Percentiles rank a stretch among this genome's conserved stretches.
Conservation (phyloP, 2,888 invertebrate species). For the Caenorhabditis zanzibari region DNA sequence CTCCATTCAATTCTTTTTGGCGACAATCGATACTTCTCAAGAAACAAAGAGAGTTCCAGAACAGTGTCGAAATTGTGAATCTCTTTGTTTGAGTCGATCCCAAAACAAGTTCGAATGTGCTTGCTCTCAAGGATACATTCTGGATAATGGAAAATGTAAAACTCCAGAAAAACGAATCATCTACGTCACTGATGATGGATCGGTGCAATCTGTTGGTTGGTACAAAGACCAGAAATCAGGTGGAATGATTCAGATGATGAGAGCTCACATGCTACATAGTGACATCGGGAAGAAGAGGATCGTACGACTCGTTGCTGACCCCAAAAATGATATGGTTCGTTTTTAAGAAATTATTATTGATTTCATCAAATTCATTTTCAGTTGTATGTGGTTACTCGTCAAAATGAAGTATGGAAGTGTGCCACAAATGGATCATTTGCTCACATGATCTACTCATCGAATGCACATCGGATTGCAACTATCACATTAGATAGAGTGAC, state of each 20-base stretch:
- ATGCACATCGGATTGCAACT: slow-evolving; percentile 53
- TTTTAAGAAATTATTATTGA: neutral
- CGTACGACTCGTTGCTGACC: slow-evolving; percentile 51
- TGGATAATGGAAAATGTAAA: slow-evolving; percentile 36
- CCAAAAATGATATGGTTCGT: slow-evolving; percentile 52
- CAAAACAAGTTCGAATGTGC: slow-evolving; percentile 18
- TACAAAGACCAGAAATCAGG: slow-evolving; percentile 30
- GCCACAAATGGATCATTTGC: slow-evolving; percentile 88
- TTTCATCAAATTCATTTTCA: no score
- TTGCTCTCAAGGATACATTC: slow-evolving; percentile 46
- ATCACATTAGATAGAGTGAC: slow-evolving; percentile 67
- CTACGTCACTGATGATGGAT: slow-evolving; percentile 43
- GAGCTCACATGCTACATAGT: slow-evolving; percentile 46
- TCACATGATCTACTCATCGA: slow-evolving; percentile 87
- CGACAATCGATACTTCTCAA: slow-evolving; percentile 5
- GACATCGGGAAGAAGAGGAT: slow-evolving; percentile 52
- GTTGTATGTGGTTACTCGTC: slow-evolving; percentile 59
- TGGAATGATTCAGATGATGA: slow-evolving; percentile 18
- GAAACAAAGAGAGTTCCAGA: neutral
- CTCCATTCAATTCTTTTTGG: slow-evolving; percentile 37
- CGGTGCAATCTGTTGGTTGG: slow-evolving; percentile 49
- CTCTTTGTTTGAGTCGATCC: slow-evolving; percentile 34
- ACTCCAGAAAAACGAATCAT: slow-evolving; percentile 37
- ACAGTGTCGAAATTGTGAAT: slow-evolving; percentile 21
- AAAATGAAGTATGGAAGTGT: slow-evolving; percentile 85